Evolutionary conservation across 2,113 vertebrate genomes (phyloP), one percentile per base, ranked within the genome.

Genomic region (Excalfactoria chinensis): DNA sequence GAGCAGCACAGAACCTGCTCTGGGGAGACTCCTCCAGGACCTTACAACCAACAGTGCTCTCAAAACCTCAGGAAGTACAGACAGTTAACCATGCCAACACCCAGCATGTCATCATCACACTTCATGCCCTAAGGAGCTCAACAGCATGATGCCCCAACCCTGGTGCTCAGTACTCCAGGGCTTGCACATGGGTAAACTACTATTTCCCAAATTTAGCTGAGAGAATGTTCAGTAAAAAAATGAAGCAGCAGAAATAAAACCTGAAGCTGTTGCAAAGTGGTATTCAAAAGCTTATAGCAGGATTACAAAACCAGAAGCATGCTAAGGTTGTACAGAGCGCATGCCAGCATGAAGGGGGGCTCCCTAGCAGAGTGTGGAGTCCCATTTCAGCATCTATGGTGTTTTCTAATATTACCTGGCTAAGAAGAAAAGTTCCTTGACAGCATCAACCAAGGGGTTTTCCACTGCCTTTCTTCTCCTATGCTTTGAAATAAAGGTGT

Each of bases 241-340:
- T 28, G 34, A 76, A 88, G 48, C 32, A 78, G 44, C 37, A 78
- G 72, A 73, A 68, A 9, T 22, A 60, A 88, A 89, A 81, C 30
- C 66, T 41, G n/a, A 1, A 2, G 5, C 34, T 44, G 53, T 46
- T 71, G 43, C 30, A 18, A 75, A 84, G 58, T 17, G 48, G 48
- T 13, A 78, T 58, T 68, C 58, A 23, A 83, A 58, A 44, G 46
- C 4, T 25, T 58, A 51, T 8, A 30, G 34, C 53, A 44, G 0
- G 0, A 28, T 62, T 49, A 68, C 18, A 59, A 86, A 63, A 48
- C 48, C 35, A 49, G 7, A 0, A 28, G 0, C 32, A 17, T 64
- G 88, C 88, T 64, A 90, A 75, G n/a, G 35, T 26, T 62, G 35
- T 25, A 28, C 15, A 62, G 34, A 28, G 44, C 9, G 15, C 56